Evolutionary conservation across 2,113 vertebrate species (phyloP), one percentile per base, ranked within the genome.

Genomic region (Tretioscincus oriximinensis): DNA sequence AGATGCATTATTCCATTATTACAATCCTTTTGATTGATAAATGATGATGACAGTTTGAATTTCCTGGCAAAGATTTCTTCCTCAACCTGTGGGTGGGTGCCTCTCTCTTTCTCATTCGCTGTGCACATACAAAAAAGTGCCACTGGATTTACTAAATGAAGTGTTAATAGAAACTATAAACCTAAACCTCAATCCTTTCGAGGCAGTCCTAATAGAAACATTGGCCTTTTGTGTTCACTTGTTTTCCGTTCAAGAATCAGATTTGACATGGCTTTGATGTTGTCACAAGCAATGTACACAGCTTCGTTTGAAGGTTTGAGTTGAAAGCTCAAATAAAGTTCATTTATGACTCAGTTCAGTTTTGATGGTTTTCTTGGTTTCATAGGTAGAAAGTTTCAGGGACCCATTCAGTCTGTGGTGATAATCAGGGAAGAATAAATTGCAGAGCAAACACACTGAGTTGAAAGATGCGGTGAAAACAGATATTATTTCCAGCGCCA

Each of bases 321-420:
- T 24, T 81, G 64, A 81, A 66, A 74, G 63, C 63, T 78, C 77
- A 78, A 60, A 78, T 78, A 72, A 71, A 78, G 77, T 78, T 78
- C 76, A 78, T 21, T 31, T 54, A 68, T 67, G 64, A 78, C 65
- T 78, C 77, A 78, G 22, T 54, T 26, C 26, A 65, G 26, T 76
- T 47, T 76, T 65, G 47, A 35, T 66, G 45, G 45, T 18, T 73
- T 80, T 73, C 41, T 28, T 35, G 28, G 47, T 41, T 74, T 66
- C 74, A 74, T 74, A 74, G 45, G 64, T 47, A 58, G 9, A 67
- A 73, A 81, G 41, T 41, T 21, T 24, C 80, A 29, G 29, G 31
- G 10, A 8, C 26, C 64, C 20, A 68, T 67, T 31, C 29, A 51
- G 73, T 18, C 16, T 58, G 12, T 58, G 11, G 12, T 58, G 54